Base-by-base conservation (phyloP, 1,140 invertebrate species). In the Homalodisca vitripennis region DNA sequence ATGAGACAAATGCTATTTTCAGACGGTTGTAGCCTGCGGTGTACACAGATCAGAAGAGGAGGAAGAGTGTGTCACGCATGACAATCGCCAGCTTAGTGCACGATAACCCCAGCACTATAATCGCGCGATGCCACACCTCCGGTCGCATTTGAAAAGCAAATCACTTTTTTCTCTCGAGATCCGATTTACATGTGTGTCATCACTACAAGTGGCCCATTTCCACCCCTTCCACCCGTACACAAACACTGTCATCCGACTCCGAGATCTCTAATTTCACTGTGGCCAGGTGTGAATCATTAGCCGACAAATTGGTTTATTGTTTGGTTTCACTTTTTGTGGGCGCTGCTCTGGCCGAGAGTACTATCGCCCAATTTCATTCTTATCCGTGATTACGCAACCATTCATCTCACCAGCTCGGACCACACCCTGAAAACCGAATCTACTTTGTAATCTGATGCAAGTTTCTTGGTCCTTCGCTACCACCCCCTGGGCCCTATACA, bases 181-280 rank as follows among this genome's bases (percentile, higher is more conserved):
- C 26, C 55, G 24, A 60, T 60, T 60, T 60, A 27, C 55, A 60
- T 60, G 55, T 60, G 55, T 60, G 55, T 60, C 55, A 60, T 60
- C 55, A 60, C 55, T 27, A 30, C 55, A 60, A 60, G 55, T 60
- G 55, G 14, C 24, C 55, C 55, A 60, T 53, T 53, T 53, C 12
- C 12, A 6, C 26, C 55, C 10, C 55, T 26, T 26, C 55, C 24
- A 10, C 24, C 55, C 55, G 10, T 22, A n/a, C n/a, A n/a, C n/a
- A n/a, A 22, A 60, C 55, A 27, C 26, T 60, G 55, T 60, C 55
- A 60, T 60, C 55, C 6, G n/a, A n/a, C n/a, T n/a, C n/a, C n/a
- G n/a, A n/a, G n/a, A n/a, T n/a, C n/a, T n/a, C n/a, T n/a, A n/a
- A n/a, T n/a, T n/a, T n/a, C n/a, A n/a, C n/a, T n/a, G n/a, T 17